A percentile compares a stretch with the other conserved stretches of the same genome.
Conservation (phyloP, 2,113 vertebrate species). For the Prunella himalayana region DNA sequence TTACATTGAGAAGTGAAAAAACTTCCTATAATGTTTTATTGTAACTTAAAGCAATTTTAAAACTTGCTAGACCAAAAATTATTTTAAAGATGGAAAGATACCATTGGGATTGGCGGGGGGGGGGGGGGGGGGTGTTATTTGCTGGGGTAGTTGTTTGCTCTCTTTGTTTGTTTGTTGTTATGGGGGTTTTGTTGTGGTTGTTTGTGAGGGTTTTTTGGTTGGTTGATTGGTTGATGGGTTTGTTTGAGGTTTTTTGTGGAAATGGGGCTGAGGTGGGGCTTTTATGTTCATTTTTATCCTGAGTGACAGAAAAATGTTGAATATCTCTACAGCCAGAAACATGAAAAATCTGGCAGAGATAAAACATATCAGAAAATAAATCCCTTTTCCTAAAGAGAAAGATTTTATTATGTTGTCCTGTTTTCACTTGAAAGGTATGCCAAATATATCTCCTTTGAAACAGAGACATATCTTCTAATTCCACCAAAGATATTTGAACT, state of each 20-base stretch:
- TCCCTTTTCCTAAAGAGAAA: neutral
- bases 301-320: neutral
- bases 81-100: neutral
- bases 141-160: neutral
- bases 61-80: neutral
- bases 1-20: neutral
- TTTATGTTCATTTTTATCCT: neutral
- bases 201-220: neutral
- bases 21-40: neutral
- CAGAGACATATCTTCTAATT: neutral
- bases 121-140: neutral
- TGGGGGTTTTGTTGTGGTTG: too few relatives aligned
- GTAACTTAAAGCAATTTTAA: neutral
- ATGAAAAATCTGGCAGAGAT: neutral
- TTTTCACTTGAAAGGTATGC: neutral
- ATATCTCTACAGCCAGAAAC: neutral
- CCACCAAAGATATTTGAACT: neutral
- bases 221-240: neutral
- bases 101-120: fast-evolving
- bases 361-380: neutral
- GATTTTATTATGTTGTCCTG: neutral
- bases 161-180: neutral
- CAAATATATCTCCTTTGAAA: neutral
- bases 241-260: neutral
- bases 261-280: fast-evolving